A percentile compares a stretch with the other conserved stretches of the same genome.
phyloP scores from a whole-genome alignment of 2,797 vertebrate species.

The Kryptopterus vitreolus region DNA sequence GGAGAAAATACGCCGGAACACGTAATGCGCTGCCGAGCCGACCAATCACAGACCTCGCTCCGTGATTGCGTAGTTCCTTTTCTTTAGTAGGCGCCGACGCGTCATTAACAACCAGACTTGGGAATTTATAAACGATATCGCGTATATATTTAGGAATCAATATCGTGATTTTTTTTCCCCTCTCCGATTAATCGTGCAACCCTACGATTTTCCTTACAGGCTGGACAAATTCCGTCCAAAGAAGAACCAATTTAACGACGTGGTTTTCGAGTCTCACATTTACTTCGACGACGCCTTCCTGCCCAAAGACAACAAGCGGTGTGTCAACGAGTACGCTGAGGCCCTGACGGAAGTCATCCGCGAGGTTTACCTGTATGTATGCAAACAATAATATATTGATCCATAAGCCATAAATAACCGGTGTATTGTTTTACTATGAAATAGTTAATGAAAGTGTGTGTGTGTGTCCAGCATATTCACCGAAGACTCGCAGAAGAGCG shows the following conservation, averaged over 20 bases:
- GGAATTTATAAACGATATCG: no score
- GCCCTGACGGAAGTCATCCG: slow-evolving; percentile 71
- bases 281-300: slow-evolving; percentile 76
- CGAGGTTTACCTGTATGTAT: slow-evolving; percentile 67
- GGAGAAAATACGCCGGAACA: no score
- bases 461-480: slow-evolving; percentile 34
- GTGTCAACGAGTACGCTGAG: slow-evolving; percentile 73
- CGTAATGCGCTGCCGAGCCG: no score
- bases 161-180: no score
- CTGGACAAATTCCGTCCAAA: slow-evolving; percentile 76
- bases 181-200: no score
- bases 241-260: slow-evolving; percentile 70
- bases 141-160: no score
- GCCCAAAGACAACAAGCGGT: slow-evolving; percentile 57
- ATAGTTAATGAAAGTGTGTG: not conserved
- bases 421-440: not conserved
- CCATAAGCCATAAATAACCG: not conserved
- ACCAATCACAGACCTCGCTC: no score
- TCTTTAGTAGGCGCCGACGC: no score
- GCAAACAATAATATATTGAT: not conserved
- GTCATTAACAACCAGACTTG: no score
- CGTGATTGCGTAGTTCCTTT: no score
- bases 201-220: slow-evolving; percentile 63
- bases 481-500: not conserved
- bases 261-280: slow-evolving; percentile 78